Evolutionary conservation across 30 jellyfish, hydroid and myxozoan species (phyloP), one percentile per base, ranked within the genome.

Genomic region (Hydractinia symbiolongicarpus): DNA sequence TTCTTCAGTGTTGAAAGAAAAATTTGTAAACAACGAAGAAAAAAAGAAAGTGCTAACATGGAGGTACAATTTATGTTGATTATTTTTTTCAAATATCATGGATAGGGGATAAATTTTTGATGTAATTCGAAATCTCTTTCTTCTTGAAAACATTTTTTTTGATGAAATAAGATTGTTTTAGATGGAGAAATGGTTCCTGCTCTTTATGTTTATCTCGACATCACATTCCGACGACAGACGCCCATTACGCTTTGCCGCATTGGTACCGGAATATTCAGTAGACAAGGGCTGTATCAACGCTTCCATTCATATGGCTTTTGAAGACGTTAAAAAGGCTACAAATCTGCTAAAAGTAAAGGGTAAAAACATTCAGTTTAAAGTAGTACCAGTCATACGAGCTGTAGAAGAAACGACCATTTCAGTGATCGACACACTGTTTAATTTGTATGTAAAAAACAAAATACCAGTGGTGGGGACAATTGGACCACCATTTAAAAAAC

Each of bases 401-500:
- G 50, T 67, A 15, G 67, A 49, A 9, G 44, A 67, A 14, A 50
- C 15, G 5, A 20, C 17, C 4, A 67, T 61, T 5, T 19, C 11
- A 15, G 86, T 83, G 1, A 66, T 79, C 53, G 87, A 66, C 17
- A 76, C 61, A 4, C 87, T 53, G 9, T 4, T 61, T 52, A 44
- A 30, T 9, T 79, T 66, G 67, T 79, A 20, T 50, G 6, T 61
- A 7, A 79, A 55, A 9, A 21, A 17, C 14, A 66, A 55, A 5
- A 79, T 16, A 9, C 56, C 61, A 55, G 60, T 77, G 6, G 21
- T 71, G 9, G 80, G 53, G 9, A 61, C 79, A 49, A 61, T 79
- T 16, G 87, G 87, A 53, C 87, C 87, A 15, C 87, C 87, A 1
- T 67, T 19, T 54, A 79, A 21, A 7, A 68, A 79, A 44, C 83